A percentile compares a stretch with the other conserved stretches of the same genome.
Conservation (phyloP, 2,113 vertebrate species). For the Callithrix jacchus region DNA sequence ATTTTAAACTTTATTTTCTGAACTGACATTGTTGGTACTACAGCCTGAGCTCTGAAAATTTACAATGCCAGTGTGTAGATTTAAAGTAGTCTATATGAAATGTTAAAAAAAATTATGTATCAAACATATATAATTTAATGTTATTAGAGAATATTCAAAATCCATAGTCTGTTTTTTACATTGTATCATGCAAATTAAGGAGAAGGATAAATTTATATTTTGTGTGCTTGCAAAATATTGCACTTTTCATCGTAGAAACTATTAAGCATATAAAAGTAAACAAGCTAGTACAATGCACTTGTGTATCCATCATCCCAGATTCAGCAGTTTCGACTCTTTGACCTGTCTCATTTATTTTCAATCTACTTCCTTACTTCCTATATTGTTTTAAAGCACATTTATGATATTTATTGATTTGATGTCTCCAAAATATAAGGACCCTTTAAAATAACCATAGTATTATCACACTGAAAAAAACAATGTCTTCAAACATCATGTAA, state of each 20-base stretch:
- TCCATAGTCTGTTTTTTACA: conserved; percentile 2
- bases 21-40: neutral
- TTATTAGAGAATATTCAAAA: neutral
- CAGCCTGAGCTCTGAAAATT: conserved; percentile 10
- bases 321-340: neutral
- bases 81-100: neutral
- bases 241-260: neutral
- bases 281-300: neutral
- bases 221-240: conserved; percentile 5
- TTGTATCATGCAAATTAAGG: conserved; percentile 4
- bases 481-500: neutral
- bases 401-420: neutral
- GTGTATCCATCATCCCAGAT: neutral
- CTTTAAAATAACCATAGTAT: conserved; percentile 5
- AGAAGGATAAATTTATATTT: neutral
- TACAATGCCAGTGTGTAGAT: neutral
- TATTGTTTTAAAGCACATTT: neutral
- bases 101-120: neutral
- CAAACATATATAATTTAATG: conserved; percentile 1
- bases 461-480: neutral
- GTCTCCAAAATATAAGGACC: neutral
- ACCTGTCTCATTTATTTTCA: neutral
- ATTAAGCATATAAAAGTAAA: neutral
- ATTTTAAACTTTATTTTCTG: neutral
- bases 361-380: neutral